These are phyloP conservation scores for Drosophila gaucha DNA, from an alignment of 2,888 invertebrate genomes.

Conservation along the genomic window DNA sequence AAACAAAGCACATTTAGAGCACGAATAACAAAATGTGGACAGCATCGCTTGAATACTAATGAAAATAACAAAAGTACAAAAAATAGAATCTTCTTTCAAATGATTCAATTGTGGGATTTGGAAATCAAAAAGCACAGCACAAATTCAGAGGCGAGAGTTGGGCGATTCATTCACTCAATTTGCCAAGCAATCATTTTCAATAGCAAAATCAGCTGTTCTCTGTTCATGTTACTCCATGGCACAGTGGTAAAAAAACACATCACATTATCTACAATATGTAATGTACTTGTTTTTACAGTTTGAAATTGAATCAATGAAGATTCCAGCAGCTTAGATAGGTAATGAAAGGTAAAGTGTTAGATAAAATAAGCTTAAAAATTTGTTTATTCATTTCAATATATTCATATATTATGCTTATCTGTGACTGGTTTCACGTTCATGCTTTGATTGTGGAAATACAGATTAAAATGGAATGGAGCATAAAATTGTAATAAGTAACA, in stretches of 20 bases:
- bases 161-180: slow-evolving; percentile 16
- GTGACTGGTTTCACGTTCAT: background rate
- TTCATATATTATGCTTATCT: background rate
- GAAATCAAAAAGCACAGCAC: slow-evolving; percentile 4
- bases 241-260: background rate
- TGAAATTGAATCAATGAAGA: slow-evolving; percentile 3
- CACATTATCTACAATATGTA: background rate
- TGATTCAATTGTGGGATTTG: slow-evolving; percentile 27
- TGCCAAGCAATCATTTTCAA: slow-evolving; percentile 11
- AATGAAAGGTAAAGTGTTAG: background rate
- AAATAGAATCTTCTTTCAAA: slow-evolving; percentile 21
- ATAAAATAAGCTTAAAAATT: background rate
- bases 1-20: slow-evolving; percentile 32
- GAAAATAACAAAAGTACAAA: slow-evolving; percentile 9
- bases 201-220: slow-evolving; percentile 22
- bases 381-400: background rate
- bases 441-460: background rate
- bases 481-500: background rate
- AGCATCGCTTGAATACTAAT: slow-evolving; percentile 17
- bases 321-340: background rate
- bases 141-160: background rate
- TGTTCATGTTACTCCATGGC: background rate
- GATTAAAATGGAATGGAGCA: background rate
- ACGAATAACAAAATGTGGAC: slow-evolving; percentile 7
- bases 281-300: background rate